Conservation (phyloP, 2,888 invertebrate species). For the Willowsia nigromaculata region DNA sequence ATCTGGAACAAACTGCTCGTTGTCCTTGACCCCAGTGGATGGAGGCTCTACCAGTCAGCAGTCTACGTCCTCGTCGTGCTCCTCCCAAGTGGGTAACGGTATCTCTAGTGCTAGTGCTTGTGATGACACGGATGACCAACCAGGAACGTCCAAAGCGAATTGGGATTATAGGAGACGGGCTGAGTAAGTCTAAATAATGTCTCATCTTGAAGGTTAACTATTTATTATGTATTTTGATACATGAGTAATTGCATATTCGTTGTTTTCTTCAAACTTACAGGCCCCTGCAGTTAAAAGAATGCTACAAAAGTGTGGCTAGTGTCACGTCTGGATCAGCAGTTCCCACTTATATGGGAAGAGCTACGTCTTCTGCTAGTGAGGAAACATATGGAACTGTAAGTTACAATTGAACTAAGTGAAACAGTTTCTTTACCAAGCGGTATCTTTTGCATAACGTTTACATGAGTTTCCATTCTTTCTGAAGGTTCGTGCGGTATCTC, state of each 20-base stretch:
- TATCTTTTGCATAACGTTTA: not conserved
- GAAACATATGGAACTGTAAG: constrained; percentile 56
- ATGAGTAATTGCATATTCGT: not conserved
- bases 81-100: not conserved
- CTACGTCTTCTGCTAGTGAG: constrained; percentile 8
- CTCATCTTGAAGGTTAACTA: not conserved
- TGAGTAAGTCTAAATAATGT: not conserved
- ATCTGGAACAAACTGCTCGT: not conserved
- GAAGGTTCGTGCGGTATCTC: constrained; percentile 51
- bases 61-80: not conserved
- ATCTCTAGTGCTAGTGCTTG: not conserved
- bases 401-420: not conserved
- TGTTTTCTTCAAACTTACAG: not conserved
- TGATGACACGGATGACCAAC: not conserved
- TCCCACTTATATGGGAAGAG: constrained; percentile 21
- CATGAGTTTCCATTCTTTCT: not conserved
- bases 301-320: constrained; percentile 55
- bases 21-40: not conserved
- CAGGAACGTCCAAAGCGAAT: not conserved
- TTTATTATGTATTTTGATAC: not conserved
- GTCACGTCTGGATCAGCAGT: constrained; percentile 33
- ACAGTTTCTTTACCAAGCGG: too few species aligned
- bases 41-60: not conserved
- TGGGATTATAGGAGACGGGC: not conserved
- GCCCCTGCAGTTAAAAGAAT: constrained; percentile 44